Evolutionary conservation across 2,113 vertebrate genomes (phyloP).

Genomic region (Stictonetta naevosa): DNA sequence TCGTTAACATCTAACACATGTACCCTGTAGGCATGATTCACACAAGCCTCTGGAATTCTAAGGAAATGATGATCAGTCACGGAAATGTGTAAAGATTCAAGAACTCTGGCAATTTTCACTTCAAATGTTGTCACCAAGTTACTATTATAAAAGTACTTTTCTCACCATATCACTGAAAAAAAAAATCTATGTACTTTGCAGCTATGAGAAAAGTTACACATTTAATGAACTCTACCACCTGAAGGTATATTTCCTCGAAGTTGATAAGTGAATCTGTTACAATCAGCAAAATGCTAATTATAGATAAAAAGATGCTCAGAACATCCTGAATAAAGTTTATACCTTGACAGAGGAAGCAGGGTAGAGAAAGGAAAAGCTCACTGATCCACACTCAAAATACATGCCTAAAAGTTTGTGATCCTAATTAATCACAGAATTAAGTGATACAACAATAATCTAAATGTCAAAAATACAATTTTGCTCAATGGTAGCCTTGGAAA

Average conservation of each 20-base stretch:
- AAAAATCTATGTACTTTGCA: constrained; percentile 32
- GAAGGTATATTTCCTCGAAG: constrained; percentile 73
- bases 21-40: constrained; percentile 85
- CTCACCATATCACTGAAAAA: constrained; percentile 68
- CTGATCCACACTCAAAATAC: background rate
- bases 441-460: background rate
- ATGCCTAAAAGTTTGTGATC: background rate
- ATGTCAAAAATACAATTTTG: background rate
- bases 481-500: background rate
- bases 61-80: constrained; percentile 82
- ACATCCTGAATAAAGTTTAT: constrained; percentile 7
- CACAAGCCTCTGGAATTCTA: constrained; percentile 79
- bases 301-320: background rate
- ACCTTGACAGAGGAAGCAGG: background rate
- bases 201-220: constrained; percentile 81
- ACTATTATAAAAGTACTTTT: constrained; percentile 78
- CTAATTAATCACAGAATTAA: background rate
- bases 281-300: constrained; percentile 44
- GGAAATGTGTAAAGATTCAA: constrained; percentile 84
- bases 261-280: constrained; percentile 45
- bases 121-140: constrained; percentile 79
- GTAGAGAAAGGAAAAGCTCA: background rate
- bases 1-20: constrained; percentile 87
- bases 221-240: constrained; percentile 87
- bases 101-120: constrained; percentile 83